These are phyloP conservation scores for Melieria omissa DNA, from an alignment of 2,888 invertebrate genomes.

Conservation along the genomic window DNA sequence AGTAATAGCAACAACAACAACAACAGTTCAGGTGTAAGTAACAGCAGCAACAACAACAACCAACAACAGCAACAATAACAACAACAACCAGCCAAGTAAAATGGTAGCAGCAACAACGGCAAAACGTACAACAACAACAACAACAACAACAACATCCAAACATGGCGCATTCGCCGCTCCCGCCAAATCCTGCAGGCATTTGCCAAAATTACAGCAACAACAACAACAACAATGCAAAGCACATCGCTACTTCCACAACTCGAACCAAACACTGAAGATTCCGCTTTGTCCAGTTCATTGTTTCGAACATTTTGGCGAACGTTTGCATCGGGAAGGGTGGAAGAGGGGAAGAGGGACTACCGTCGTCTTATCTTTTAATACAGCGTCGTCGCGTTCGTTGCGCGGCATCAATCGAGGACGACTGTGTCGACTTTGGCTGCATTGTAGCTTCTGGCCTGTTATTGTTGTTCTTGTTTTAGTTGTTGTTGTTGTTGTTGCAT, in stretches of 20 bases:
- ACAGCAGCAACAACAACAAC: background rate
- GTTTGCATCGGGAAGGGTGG: too few relatives aligned
- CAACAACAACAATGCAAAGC: too few relatives aligned
- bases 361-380: too few relatives aligned
- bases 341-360: too few relatives aligned
- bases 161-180: background rate
- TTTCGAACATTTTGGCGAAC: too few relatives aligned
- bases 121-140: background rate
- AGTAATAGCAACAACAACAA: too few relatives aligned
- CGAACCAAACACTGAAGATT: too few relatives aligned
- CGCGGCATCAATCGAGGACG: too few relatives aligned
- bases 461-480: constrained; percentile 25
- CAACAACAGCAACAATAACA: background rate
- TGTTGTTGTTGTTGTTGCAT: constrained; percentile 42
- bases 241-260: too few relatives aligned
- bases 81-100: background rate
- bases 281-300: too few relatives aligned
- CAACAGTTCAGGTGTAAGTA: constrained; percentile 2
- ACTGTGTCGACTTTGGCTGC: background rate
- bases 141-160: background rate
- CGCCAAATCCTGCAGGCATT: background rate
- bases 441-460: constrained; percentile 26
- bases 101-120: background rate
- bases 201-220: background rate
- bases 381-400: too few relatives aligned